Evolutionary conservation across 2,797 vertebrate genomes (phyloP), one percentile per base, ranked within the genome.

Genomic region (Arnoldichthys spilopterus): DNA sequence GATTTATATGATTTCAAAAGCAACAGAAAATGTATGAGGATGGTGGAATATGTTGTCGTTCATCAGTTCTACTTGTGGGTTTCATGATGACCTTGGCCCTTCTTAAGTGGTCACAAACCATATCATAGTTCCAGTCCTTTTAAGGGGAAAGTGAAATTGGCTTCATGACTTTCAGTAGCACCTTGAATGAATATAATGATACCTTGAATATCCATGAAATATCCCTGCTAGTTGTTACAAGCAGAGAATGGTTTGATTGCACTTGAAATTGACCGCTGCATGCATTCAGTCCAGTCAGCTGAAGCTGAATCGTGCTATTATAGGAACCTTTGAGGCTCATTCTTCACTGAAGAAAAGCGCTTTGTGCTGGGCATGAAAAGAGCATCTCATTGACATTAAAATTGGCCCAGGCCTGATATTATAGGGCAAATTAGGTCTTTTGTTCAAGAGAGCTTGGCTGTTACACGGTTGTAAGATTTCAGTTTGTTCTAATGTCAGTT

Each of bases 361-460:
- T 75, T 78, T 80, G 58, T 80, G 66, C 66, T 62, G 61, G 49
- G 34, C 22, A 72, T 62, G 77, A 72, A 79, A 77, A 67, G 56
- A 75, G 37, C 47, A 70, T 68, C 66, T 76, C 56, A 34, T 67
- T 80, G 83, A 74, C 68, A 80, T 80, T 82, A 78, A 78, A 75
- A 80, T 74, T 28, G 49, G 32, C 22, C 61, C 53, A 11, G 67
- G 28, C 28, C 15, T 74, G n/a, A 30, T 64, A 67, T 53, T 77
- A 68, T 32, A 77, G 67, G 32, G 30, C 62, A 51, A 78, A 69
- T 53, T 56, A 69, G 45, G 30, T 30, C 66, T 34, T 77, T 30
- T 34, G 26, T 59, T 4, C n/a, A n/a, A 16, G 18, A 4, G 18
- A 53, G 64, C 64, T 16, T 62, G 71, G 30, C 62, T 56, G n/a